These are phyloP conservation scores for Apamea monoglypha DNA, from an alignment of 2,888 invertebrate species.

Conservation along the genomic window DNA sequence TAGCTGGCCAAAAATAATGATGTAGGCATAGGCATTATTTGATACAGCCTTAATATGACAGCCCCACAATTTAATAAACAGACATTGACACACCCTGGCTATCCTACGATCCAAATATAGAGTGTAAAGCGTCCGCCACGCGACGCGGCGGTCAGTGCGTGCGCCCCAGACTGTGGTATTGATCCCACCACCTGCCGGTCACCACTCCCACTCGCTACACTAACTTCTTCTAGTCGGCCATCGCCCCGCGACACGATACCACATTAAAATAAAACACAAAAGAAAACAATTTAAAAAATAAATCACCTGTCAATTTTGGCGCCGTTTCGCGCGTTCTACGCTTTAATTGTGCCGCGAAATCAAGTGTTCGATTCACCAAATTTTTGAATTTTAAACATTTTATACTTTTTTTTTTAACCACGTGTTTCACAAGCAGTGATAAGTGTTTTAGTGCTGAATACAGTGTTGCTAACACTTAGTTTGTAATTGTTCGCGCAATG, in stretches of 20 bases:
- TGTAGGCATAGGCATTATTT: constrained; percentile 12
- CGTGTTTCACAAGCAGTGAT: constrained; percentile 67
- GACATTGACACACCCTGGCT: constrained; percentile 74
- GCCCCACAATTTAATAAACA: constrained; percentile 66
- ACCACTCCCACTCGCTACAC: constrained; percentile 86
- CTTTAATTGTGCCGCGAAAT: constrained; percentile 62
- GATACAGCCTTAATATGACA: constrained; percentile 53
- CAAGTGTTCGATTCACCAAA: constrained; percentile 65
- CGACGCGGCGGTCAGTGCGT: constrained; percentile 87
- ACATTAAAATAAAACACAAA: constrained; percentile 74
- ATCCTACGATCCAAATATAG: constrained; percentile 81
- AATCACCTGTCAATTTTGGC: constrained; percentile 68
- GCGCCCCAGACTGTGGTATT: constrained; percentile 87
- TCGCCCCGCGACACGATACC: constrained; percentile 84
- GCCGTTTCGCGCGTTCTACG: constrained; percentile 57
- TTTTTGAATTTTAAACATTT: constrained; percentile 44
- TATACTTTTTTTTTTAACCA: constrained; percentile 52
- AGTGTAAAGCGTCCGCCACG: constrained; percentile 72
- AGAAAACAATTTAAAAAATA: constrained; percentile 69
- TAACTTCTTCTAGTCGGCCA: constrained; percentile 86
- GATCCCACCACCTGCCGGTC: constrained; percentile 87
- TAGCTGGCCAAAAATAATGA: constrained; percentile 1
- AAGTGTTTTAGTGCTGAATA: constrained; percentile 70
- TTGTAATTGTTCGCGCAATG: constrained; percentile 74
- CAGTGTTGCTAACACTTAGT: constrained; percentile 70